These are phyloP conservation scores for Meiosimyza platycephala DNA, from an alignment of 2,888 invertebrate species.

Conservation along the genomic window DNA sequence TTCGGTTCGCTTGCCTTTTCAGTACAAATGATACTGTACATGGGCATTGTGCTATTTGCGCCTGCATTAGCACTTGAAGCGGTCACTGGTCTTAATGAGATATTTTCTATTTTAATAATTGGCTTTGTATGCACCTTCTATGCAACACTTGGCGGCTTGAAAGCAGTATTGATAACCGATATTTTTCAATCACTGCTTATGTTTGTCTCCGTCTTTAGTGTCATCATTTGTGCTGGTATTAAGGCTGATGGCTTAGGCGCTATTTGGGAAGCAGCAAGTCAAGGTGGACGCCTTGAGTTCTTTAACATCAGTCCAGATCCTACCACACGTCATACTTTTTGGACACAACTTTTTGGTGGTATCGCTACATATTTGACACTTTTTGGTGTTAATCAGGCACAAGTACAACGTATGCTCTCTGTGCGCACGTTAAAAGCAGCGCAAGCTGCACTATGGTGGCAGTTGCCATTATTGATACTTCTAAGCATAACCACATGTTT, in stretches of 20 bases:
- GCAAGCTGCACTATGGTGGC: conserved; percentile 81
- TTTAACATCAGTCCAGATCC: conserved; percentile 80
- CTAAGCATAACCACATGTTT: conserved; percentile 81
- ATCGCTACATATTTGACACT: conserved; percentile 81
- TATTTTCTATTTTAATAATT: conserved; percentile 75
- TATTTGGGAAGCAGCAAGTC: conserved; percentile 78
- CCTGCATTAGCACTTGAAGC: conserved; percentile 91
- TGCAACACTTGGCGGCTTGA: conserved; percentile 90
- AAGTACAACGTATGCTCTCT: conserved; percentile 79
- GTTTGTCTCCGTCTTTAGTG: conserved; percentile 84
- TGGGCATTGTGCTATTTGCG: conserved; percentile 93
- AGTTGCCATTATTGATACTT: conserved; percentile 81
- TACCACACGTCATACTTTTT: conserved; percentile 85
- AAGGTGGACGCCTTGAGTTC: conserved; percentile 78
- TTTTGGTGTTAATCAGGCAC: conserved; percentile 90
- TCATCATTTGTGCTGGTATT: conserved; percentile 79
- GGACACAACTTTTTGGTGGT: conserved; percentile 85
- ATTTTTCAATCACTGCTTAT: conserved; percentile 86
- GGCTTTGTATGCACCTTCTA: conserved; percentile 86
- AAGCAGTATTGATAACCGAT: conserved; percentile 89
- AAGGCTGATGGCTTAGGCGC: conserved; percentile 77
- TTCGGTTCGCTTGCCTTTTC: conserved; percentile 87
- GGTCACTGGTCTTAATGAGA: conserved; percentile 81
- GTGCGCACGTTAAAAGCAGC: conserved; percentile 78
- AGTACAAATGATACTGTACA: conserved; percentile 89